Evolutionary conservation across 2,888 invertebrate genomes (phyloP).

Genomic region (Endomychus coccineus): DNA sequence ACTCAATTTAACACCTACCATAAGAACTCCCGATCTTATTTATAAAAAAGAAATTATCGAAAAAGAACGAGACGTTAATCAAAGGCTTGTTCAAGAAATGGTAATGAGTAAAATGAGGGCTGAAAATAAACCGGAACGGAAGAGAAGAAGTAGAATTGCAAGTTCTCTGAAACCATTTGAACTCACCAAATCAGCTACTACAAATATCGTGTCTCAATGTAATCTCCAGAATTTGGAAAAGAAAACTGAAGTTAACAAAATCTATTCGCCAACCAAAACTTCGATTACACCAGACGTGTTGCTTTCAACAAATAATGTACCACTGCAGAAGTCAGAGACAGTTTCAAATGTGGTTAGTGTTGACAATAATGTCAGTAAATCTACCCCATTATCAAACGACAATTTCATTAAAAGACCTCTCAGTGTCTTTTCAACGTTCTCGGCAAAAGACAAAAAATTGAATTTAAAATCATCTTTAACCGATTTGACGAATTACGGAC

Average conservation of each 20-base stretch:
- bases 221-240: constrained; percentile 12
- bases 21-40: constrained; percentile 31
- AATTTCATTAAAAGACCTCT: constrained; percentile 28
- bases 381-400: constrained; percentile 22
- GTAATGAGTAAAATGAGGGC: constrained; percentile 71
- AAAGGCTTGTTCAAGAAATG: constrained; percentile 73
- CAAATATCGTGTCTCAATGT: constrained; percentile 26
- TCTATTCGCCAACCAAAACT: constrained; percentile 2
- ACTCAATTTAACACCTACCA: constrained; percentile 23
- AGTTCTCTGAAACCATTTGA: constrained; percentile 31
- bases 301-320: constrained; percentile 28
- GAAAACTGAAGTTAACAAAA: not conserved
- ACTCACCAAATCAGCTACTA: constrained; percentile 37
- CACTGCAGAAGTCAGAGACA: constrained; percentile 32
- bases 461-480: no score
- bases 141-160: constrained; percentile 47
- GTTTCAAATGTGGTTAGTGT: constrained; percentile 14
- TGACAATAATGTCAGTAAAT: constrained; percentile 14
- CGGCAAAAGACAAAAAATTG: constrained; percentile 16
- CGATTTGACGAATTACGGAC: no score
- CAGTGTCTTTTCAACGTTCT: constrained; percentile 30
- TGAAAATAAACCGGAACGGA: constrained; percentile 57
- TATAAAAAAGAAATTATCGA: constrained; percentile 60
- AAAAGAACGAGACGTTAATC: constrained; percentile 74
- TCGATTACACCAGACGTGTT: constrained; percentile 38